These are phyloP conservation scores for Paradoxurus hermaphroditus DNA, from an alignment of 2,113 vertebrate species.

Conservation along the genomic window DNA sequence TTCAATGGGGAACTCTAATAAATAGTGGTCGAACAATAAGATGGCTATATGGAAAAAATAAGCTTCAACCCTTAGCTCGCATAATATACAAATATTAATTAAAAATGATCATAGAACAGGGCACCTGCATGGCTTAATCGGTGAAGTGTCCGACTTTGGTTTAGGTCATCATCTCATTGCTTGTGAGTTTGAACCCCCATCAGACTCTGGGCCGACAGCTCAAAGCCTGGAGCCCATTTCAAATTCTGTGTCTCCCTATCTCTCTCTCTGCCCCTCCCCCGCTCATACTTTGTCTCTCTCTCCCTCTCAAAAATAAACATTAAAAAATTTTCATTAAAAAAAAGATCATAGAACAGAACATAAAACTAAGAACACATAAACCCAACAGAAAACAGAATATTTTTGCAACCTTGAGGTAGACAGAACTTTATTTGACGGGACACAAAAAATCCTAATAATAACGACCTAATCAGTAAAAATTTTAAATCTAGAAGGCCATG, in stretches of 20 bases:
- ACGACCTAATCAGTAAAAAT: neutral
- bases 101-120: neutral
- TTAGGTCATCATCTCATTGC: too few species aligned
- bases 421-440: neutral
- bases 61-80: neutral
- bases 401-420: neutral
- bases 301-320: too few species aligned
- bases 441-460: neutral
- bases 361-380: neutral
- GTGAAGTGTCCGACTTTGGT: too few species aligned
- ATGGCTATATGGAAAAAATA: neutral
- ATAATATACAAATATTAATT: neutral
- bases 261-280: too few species aligned
- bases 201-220: too few species aligned
- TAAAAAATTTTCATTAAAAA: too few species aligned
- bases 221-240: too few species aligned
- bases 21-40: neutral
- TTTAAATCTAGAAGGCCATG: neutral
- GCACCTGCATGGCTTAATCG: too few species aligned
- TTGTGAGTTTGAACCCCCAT: too few species aligned
- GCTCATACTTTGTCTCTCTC: too few species aligned
- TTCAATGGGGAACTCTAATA: neutral
- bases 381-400: neutral
- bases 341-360: neutral
- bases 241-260: too few species aligned